Percentiles rank a stretch among this genome's conserved stretches.
Conservation (phyloP, 2,888 invertebrate genomes). For the Drosophila monieri region DNA sequence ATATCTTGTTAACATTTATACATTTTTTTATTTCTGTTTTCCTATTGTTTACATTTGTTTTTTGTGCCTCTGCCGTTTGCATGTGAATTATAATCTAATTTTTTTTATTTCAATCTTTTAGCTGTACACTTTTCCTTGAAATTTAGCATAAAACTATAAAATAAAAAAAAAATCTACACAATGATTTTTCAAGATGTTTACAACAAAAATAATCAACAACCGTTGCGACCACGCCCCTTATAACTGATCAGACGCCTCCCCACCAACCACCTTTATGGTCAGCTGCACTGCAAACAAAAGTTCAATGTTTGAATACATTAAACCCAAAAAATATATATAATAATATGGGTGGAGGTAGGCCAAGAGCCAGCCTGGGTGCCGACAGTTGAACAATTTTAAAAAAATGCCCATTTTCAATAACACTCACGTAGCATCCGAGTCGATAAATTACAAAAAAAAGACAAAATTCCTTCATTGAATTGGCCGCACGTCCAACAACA, state of each 20-base stretch:
- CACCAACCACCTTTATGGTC: slow-evolving; percentile 38
- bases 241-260: slow-evolving; percentile 1
- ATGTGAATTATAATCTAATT: slow-evolving; percentile 29
- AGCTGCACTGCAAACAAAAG: slow-evolving; percentile 64
- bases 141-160: slow-evolving; percentile 58
- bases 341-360: slow-evolving; percentile 55
- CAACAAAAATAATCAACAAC: slow-evolving; percentile 24
- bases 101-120: slow-evolving; percentile 33
- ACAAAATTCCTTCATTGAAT: slow-evolving; percentile 47
- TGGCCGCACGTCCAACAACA: slow-evolving; percentile 54
- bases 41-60: slow-evolving; percentile 18
- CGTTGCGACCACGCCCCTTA: slow-evolving; percentile 51
- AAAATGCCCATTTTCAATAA: slow-evolving; percentile 75
- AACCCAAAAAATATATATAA: slow-evolving; percentile 34
- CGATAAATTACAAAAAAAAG: slow-evolving; percentile 64
- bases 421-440: slow-evolving; percentile 75
- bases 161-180: slow-evolving; percentile 19
- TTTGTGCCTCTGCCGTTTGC: slow-evolving; percentile 21
- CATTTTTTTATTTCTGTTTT: slow-evolving; percentile 2
- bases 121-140: slow-evolving; percentile 62
- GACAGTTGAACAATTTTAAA: slow-evolving; percentile 44
- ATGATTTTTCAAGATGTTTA: slow-evolving; percentile 17
- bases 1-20: slow-evolving; percentile 26
- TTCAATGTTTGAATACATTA: slow-evolving; percentile 76
- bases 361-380: slow-evolving; percentile 13